Evolutionary conservation across 2,113 vertebrate genomes (phyloP), one percentile per base, ranked within the genome.

Genomic region (Oryzias woworae): DNA sequence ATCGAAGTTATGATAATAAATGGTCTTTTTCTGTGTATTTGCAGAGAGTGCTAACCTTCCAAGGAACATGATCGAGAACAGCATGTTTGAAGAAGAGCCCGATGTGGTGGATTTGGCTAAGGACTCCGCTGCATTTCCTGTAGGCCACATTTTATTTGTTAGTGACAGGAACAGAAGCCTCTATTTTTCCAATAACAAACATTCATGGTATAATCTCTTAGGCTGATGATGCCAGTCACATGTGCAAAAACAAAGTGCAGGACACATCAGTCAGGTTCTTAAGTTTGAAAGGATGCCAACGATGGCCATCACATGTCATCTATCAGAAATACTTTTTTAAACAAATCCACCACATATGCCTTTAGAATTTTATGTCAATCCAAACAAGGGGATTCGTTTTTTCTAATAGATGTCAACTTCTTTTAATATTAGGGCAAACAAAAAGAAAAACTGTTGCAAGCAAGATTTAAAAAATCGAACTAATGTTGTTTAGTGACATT

Each of bases 21-120:
- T 73, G 26, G 56, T 61, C 73, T 81, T 20, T 67, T 47, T 85
- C 73, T 43, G 51, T 68, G 20, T 80, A 24, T 80, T 8, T 77
- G 59, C 84, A 98, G 97, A 98, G 69, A 92, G 46, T 74, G 88
- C 92, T 67, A 94, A 89, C 65, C 89, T 97, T 69, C 97, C 97
- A 14, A 93, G 95, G 89, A 98, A 99, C 91, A 98, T 98, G 96
- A 99, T 98, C 84, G 97, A 99, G 92, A 99, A 99, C 90, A 98
- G 94, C 84, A 95, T 98, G 96, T 99, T 98, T 92, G 96, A 99
- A 74, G 97, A 98, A 84, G 97, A 98, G 67, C 95, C 96, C 0
- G 96, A 99, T 76, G 92, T 98, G 48, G 95, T 99, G 62, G 96
- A 98, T 86, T 90, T 98, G 84, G 97, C 95, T 54, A 98, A 95